phyloP scores from a whole-genome alignment of 2,113 vertebrate species.

The Ptychochromis oligacanthus region DNA sequence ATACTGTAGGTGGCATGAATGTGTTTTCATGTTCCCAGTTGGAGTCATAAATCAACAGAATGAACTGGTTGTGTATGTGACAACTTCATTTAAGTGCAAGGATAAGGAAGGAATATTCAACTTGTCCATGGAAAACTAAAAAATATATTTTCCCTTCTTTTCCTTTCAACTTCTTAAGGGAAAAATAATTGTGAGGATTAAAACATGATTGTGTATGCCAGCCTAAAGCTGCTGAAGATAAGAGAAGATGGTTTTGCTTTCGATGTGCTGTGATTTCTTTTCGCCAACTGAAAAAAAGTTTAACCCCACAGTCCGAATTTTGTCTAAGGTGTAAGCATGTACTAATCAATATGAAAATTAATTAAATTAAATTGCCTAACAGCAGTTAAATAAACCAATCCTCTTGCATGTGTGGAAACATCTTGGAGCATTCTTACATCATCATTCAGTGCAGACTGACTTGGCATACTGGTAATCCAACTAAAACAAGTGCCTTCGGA shows the following conservation, averaged over 20 bases:
- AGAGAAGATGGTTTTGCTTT: background rate
- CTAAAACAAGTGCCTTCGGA: constrained; percentile 12
- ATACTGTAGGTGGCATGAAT: background rate
- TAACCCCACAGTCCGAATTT: background rate
- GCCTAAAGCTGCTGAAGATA: background rate
- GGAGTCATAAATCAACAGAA: background rate
- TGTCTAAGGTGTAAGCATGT: background rate
- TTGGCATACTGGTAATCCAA: background rate
- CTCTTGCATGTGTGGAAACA: background rate
- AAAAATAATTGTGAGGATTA: background rate
- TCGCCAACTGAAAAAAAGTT: background rate
- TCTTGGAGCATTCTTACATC: background rate
- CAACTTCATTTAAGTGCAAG: background rate
- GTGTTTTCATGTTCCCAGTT: background rate
- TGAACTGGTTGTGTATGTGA: background rate
- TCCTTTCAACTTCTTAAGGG: background rate
- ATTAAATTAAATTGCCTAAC: background rate
- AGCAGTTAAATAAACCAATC: background rate
- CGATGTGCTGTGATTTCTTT: background rate
- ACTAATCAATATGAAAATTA: background rate
- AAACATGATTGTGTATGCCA: background rate
- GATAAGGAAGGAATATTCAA: background rate
- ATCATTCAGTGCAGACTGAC: background rate
- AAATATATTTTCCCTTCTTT: background rate
- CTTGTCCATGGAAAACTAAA: too few species aligned